Percentiles rank a stretch among this genome's conserved stretches.
Evolutionary conservation across 2,113 vertebrate genomes (phyloP).

Genomic region (Myotis lucifugus): DNA sequence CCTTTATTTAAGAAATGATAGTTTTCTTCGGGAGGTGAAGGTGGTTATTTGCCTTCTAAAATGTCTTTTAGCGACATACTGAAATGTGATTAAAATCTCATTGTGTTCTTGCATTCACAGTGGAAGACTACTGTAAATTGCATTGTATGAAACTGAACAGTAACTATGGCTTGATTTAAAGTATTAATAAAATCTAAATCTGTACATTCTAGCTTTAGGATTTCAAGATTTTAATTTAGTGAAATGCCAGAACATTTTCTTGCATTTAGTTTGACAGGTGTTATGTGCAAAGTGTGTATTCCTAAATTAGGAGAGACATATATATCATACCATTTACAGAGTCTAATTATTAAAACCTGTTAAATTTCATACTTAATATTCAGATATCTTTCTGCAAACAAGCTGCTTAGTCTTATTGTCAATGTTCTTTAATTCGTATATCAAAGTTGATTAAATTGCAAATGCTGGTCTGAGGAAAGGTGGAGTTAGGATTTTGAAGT

Average conservation of each 20-base stretch:
- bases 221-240: conserved; percentile 84
- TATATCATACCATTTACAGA: conserved; percentile 79
- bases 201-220: conserved; percentile 78
- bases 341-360: conserved; percentile 82
- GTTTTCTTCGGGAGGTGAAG: not conserved
- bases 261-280: conserved; percentile 78
- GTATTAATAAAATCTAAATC: conserved; percentile 86
- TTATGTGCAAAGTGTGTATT: conserved; percentile 76
- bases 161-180: conserved; percentile 83
- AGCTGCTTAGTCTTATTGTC: conserved; percentile 70
- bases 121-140: conserved; percentile 79
- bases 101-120: conserved; percentile 69
- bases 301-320: conserved; percentile 80
- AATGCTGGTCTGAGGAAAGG: conserved; percentile 68
- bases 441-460: conserved; percentile 79
- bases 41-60: conserved; percentile 53
- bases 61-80: conserved; percentile 48
- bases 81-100: conserved; percentile 76
- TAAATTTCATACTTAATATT: conserved; percentile 82
- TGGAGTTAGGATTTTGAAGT: conserved; percentile 77
- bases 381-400: conserved; percentile 69
- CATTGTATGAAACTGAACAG: conserved; percentile 80
- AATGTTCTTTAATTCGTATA: conserved; percentile 47
- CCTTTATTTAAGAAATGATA: conserved; percentile 50
- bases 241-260: conserved; percentile 80